Evolutionary conservation across 2,888 invertebrate genomes (phyloP).

Genomic region (Lutraria lutraria): DNA sequence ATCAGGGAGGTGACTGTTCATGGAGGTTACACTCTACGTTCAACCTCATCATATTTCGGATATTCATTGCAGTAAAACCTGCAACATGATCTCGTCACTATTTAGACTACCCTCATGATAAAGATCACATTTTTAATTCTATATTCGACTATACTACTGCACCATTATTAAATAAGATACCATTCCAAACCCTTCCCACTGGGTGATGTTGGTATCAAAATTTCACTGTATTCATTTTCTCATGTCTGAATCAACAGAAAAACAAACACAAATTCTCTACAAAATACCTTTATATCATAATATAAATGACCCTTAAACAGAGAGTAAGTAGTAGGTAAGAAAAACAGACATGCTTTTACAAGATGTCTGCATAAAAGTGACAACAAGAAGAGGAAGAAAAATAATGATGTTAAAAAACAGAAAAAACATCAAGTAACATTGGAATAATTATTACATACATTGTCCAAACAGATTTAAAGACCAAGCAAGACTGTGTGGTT

Average conservation of each 20-base stretch:
- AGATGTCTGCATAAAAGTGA: background rate
- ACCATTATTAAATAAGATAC: too few relatives aligned
- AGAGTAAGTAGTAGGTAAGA: background rate
- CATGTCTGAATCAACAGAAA: background rate
- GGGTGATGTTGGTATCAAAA: too few relatives aligned
- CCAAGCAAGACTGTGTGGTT: background rate
- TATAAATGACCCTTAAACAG: conserved; percentile 5
- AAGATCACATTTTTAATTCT: too few relatives aligned
- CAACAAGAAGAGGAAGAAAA: background rate
- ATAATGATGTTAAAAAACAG: background rate
- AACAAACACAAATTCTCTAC: conserved; percentile 1
- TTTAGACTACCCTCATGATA: too few relatives aligned
- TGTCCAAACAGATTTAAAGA: background rate
- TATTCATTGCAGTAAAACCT: too few relatives aligned
- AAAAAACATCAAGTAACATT: background rate
- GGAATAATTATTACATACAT: background rate
- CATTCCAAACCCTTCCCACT: too few relatives aligned
- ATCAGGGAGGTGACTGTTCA: too few relatives aligned
- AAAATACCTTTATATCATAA: conserved; percentile 21
- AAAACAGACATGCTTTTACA: background rate
- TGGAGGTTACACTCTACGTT: too few relatives aligned
- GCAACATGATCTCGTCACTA: too few relatives aligned
- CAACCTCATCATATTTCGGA: too few relatives aligned
- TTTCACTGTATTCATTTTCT: too few relatives aligned
- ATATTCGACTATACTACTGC: too few relatives aligned